Conservation (phyloP, 2,888 invertebrate species). For the Perizoma affinitatum region DNA sequence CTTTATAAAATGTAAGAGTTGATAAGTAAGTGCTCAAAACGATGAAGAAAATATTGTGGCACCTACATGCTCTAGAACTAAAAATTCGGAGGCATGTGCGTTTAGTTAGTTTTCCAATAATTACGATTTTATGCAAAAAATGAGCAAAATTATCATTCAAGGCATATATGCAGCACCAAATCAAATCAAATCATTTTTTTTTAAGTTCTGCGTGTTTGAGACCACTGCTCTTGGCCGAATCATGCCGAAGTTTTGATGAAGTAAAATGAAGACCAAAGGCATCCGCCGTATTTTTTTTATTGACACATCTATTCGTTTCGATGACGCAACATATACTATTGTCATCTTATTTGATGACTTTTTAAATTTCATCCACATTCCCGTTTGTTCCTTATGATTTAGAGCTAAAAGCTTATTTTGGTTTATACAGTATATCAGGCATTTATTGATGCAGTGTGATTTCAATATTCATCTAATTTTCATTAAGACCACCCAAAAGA, state of each 20-base stretch:
- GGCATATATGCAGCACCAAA: too few relatives aligned
- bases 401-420: not conserved
- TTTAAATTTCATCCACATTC: not conserved
- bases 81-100: too few relatives aligned
- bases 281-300: slow-evolving; percentile 15
- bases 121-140: too few relatives aligned
- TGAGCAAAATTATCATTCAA: not conserved
- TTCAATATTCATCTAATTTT: slow-evolving; percentile 10
- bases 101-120: too few relatives aligned
- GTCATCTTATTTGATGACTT: slow-evolving; percentile 39
- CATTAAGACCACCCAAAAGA: slow-evolving; percentile 14
- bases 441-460: not conserved
- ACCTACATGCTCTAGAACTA: too few relatives aligned
- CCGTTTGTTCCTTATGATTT: not conserved
- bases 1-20: too few relatives aligned
- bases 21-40: too few relatives aligned
- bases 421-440: not conserved
- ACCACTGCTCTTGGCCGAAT: too few relatives aligned
- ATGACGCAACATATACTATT: slow-evolving; percentile 60
- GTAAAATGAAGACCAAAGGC: slow-evolving; percentile 12
- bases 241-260: too few relatives aligned
- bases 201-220: too few relatives aligned
- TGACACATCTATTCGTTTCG: slow-evolving; percentile 27
- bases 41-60: too few relatives aligned
- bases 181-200: too few relatives aligned